A percentile compares a stretch with the other conserved stretches of the same genome.
phyloP scores from a whole-genome alignment of 2,888 invertebrate species.

The Eubasilissa splendida region DNA sequence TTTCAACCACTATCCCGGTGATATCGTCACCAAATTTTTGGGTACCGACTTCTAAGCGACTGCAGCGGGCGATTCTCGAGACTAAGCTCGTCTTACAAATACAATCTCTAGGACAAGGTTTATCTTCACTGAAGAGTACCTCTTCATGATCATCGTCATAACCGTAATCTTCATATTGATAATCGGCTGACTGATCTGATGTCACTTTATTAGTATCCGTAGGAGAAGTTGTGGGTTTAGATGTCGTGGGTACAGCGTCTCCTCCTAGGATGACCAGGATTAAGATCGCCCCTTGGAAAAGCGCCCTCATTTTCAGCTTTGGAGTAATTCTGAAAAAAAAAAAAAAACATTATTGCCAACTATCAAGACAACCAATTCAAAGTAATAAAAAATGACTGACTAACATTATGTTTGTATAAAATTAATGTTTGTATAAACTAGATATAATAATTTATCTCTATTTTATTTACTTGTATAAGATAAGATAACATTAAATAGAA shows the following conservation, averaged over 20 bases:
- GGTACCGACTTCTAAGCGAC: conserved; percentile 77
- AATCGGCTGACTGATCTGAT: conserved; percentile 47
- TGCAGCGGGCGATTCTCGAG: conserved; percentile 78
- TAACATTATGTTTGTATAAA: too few species aligned
- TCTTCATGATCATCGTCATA: conserved; percentile 71
- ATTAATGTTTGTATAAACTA: too few species aligned
- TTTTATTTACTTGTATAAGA: too few species aligned
- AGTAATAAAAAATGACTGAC: too few species aligned
- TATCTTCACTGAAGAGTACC: conserved; percentile 69
- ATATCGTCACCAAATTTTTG: conserved; percentile 80
- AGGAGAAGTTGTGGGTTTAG: neutral
- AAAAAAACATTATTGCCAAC: neutral
- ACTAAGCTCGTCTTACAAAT: conserved; percentile 75
- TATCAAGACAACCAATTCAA: too few species aligned
- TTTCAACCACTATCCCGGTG: conserved; percentile 78
- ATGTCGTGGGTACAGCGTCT: neutral
- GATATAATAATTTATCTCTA: too few species aligned
- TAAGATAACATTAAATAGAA: too few species aligned
- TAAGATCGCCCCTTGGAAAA: conserved; percentile 70
- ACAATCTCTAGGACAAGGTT: conserved; percentile 77
- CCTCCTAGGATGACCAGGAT: conserved; percentile 66
- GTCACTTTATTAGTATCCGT: neutral
- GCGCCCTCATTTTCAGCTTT: conserved; percentile 69
- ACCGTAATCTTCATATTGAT: conserved; percentile 67
- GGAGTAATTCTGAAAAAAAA: conserved; percentile 10